Conservation (phyloP, 2,113 vertebrate species). For the Acrocephalus kingi region DNA sequence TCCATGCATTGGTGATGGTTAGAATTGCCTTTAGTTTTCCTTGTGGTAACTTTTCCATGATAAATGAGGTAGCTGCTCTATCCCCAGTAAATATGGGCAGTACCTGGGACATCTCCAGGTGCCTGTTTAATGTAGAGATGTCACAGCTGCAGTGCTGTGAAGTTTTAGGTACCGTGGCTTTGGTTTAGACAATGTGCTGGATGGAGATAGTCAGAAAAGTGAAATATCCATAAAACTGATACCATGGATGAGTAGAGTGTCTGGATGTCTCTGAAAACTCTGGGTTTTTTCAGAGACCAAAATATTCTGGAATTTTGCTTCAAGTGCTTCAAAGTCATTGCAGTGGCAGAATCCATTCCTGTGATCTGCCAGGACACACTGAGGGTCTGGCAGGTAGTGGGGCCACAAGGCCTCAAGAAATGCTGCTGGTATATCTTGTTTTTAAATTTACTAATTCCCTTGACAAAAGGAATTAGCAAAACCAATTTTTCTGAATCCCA, state of each 20-base stretch:
- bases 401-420: neutral
- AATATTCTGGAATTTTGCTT: neutral
- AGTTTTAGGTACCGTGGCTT: neutral
- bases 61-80: neutral
- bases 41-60: neutral
- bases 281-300: neutral
- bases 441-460: neutral
- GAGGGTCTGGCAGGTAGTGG: neutral
- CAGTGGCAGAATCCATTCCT: neutral
- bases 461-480: neutral
- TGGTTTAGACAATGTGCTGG: neutral
- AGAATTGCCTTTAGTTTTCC: neutral
- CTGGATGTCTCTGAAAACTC: neutral
- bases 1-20: neutral
- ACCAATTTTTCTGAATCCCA: neutral
- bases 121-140: accelerated
- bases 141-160: neutral
- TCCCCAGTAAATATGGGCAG: neutral
- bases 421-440: neutral
- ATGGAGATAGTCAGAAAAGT: neutral
- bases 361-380: neutral
- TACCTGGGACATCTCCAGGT: neutral
- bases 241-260: neutral
- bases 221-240: neutral
- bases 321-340: neutral